Percentiles rank a stretch among this genome's conserved stretches.
These are phyloP conservation scores for Gavia stellata DNA, from an alignment of 2,113 vertebrate genomes.

Conservation along the genomic window DNA sequence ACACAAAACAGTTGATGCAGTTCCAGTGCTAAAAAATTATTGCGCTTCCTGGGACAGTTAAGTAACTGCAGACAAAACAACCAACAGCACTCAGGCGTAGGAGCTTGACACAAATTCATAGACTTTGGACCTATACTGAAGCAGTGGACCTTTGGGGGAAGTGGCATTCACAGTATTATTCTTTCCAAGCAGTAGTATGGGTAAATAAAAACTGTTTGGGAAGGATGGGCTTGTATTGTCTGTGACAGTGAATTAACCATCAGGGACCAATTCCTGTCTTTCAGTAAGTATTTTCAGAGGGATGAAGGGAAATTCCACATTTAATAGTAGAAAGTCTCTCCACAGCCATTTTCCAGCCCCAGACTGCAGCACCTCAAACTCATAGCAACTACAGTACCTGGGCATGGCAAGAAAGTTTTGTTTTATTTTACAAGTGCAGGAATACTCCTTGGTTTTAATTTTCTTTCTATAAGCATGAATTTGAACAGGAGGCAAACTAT, in stretches of 20 bases:
- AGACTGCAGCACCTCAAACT: neutral
- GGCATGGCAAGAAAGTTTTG: rapidly evolving
- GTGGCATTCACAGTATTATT: neutral
- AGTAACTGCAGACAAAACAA: neutral
- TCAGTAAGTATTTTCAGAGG: neutral
- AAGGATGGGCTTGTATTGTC: neutral
- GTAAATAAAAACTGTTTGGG: neutral
- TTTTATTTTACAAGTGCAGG: neutral
- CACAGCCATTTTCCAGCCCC: neutral
- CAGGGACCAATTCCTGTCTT: neutral
- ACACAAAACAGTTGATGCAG: neutral
- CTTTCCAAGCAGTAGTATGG: neutral
- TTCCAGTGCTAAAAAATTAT: neutral
- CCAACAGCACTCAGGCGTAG: rapidly evolving
- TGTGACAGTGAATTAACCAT: conserved; percentile 3
- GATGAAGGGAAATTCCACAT: neutral
- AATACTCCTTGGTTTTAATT: neutral
- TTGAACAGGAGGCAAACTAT: neutral
- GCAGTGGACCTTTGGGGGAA: neutral
- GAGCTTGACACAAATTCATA: neutral
- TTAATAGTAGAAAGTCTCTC: neutral
- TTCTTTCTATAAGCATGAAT: neutral
- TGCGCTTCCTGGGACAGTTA: neutral
- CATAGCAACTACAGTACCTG: neutral
- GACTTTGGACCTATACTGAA: neutral